Percentiles rank a stretch among this genome's conserved stretches.
Evolutionary conservation across 2,888 invertebrate species (phyloP).

Genomic region (Drosophila conformis): DNA sequence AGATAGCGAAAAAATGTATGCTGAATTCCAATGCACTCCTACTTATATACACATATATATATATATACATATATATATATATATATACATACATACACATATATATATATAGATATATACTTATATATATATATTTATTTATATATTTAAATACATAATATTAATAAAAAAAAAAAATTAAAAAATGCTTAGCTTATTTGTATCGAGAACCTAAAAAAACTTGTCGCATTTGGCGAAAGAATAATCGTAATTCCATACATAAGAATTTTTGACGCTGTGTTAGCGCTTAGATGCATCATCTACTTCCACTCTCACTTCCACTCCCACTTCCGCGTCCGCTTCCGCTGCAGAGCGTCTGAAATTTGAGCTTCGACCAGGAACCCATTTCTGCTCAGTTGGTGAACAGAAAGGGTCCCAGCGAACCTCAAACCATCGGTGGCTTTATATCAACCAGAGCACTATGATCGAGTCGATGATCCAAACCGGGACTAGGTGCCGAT

Average conservation of each 20-base stretch:
- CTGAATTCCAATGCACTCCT: conserved; percentile 22
- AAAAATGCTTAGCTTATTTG: conserved; percentile 3
- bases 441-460: conserved; percentile 88
- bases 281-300: conserved; percentile 3
- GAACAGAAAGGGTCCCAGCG: conserved; percentile 89
- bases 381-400: conserved; percentile 78
- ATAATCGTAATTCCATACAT: neutral
- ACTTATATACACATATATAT: conserved; percentile 39
- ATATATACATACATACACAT: neutral
- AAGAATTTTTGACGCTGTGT: neutral
- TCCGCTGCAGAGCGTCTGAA: conserved; percentile 16
- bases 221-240: conserved; percentile 1
- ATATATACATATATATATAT: neutral
- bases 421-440: conserved; percentile 87
- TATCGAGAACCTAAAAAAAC: conserved; percentile 13
- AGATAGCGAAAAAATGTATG: conserved; percentile 14
- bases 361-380: conserved; percentile 41
- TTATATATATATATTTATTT: neutral
- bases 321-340: neutral
- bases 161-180: neutral
- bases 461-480: conserved; percentile 86
- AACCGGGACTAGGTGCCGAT: conserved; percentile 86
- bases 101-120: neutral
- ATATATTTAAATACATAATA: conserved; percentile 9
- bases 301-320: neutral